Evolutionary conservation across 2,797 vertebrate genomes (phyloP).

Genomic region (Coilia nasus): DNA sequence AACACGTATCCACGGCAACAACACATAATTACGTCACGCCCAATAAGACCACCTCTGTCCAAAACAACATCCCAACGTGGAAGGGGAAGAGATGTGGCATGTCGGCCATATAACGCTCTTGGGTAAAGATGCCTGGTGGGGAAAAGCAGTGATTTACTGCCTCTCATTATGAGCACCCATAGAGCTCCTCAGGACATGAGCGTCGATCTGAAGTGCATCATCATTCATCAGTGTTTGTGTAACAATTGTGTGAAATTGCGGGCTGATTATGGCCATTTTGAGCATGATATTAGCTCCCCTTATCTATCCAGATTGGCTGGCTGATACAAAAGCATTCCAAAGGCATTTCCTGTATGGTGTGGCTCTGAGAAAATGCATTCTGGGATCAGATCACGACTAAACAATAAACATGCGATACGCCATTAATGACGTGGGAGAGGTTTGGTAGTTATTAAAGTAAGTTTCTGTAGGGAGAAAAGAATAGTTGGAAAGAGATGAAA

Average conservation of each 20-base stretch:
- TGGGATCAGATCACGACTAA: background rate
- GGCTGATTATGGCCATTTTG: conserved; percentile 63
- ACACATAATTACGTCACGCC: background rate
- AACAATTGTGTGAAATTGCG: conserved; percentile 67
- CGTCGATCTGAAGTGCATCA: conserved; percentile 53
- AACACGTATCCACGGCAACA: background rate
- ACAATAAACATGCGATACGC: background rate
- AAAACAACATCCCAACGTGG: too few relatives aligned
- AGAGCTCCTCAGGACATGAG: background rate
- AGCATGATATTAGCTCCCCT: conserved; percentile 53
- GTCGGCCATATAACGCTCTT: too few relatives aligned
- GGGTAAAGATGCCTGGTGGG: background rate
- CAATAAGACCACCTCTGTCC: too few relatives aligned
- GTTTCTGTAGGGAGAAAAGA: background rate
- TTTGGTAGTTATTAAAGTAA: background rate
- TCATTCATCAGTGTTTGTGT: conserved; percentile 62
- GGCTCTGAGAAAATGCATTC: conserved; percentile 18
- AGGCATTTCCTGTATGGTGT: conserved; percentile 56
- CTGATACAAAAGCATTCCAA: conserved; percentile 56
- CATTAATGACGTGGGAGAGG: background rate
- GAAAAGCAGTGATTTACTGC: background rate
- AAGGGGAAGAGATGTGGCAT: too few relatives aligned
- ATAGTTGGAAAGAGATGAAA: background rate
- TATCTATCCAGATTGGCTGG: conserved; percentile 64
- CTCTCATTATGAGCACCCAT: background rate